Base-by-base conservation (phyloP, 2,888 invertebrate species). In the Uloborus plumipes region DNA sequence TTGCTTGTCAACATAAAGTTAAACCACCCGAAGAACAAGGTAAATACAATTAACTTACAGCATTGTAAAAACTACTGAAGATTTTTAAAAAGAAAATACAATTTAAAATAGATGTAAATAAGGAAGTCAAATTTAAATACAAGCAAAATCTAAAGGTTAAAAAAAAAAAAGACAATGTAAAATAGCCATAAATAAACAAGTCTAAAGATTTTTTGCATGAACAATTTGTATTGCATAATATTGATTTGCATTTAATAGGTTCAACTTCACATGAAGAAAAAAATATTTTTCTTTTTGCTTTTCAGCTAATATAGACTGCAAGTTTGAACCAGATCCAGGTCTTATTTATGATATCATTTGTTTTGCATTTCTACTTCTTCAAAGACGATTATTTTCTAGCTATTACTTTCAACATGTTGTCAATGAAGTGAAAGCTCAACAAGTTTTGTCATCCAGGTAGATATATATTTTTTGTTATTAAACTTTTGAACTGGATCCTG, bases 351-450 rank as follows among this genome's bases (percentile, higher is more conserved):
- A 99, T 88, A 94, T 95, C 2, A 91, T 97, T 62, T 98, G 98
- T 88, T 98, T 99, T 88, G 94, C 93, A 0, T 97, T 98, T 89
- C 92, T 99, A 13, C 91, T 99, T 74, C 91, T 98, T 82, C 98
- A 99, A 89, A 91, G 95, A 87, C 91, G 99, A 85, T 92, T 99
- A 73, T 98, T 98, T 90, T 94, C 94, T 87, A 97, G 97, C 86
- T 96, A 96, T 90, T 98, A 99, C 90, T 99, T 99, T 91, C 95
- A 97, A 88, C 95, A 99, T 89, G 94, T 99, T 85, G 94, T 99
- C 51, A 94, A 95, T 88, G 99, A 99, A 89, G 94, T 97, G 66
- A 95, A 96, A 90, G 98, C 98, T 1, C 97, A 98, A 88, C 94
- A 96, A 39, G 94, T 96, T 84, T 91, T 99, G 51, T 97, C 98